Conservation (phyloP, 2,113 vertebrate genomes). For the Deroptyus accipitrinus region DNA sequence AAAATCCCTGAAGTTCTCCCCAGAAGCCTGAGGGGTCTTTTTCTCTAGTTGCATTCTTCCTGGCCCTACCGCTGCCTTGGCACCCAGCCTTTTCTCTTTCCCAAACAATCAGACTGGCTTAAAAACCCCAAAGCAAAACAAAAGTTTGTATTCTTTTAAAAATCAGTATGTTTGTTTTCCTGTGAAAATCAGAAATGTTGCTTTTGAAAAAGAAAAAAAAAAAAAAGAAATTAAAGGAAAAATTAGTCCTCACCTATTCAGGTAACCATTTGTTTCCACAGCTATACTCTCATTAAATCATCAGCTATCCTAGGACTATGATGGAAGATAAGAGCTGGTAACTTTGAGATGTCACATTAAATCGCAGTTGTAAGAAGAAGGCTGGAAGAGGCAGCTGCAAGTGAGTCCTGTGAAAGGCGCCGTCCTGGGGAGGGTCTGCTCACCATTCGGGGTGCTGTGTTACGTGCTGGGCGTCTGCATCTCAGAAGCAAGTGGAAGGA, state of each 20-base stretch:
- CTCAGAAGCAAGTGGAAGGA: neutral
- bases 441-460: accelerated
- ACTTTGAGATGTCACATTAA: neutral
- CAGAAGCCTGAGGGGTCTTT: neutral
- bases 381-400: neutral
- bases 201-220: neutral
- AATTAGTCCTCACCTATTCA: neutral
- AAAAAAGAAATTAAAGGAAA: neutral
- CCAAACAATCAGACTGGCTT: neutral
- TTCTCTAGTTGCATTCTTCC: neutral
- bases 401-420: accelerated
- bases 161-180: neutral
- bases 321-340: neutral
- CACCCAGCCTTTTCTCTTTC: neutral
- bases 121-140: neutral
- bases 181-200: neutral
- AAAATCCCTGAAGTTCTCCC: neutral
- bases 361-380: neutral
- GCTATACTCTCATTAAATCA: neutral
- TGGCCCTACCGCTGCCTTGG: neutral
- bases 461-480: neutral
- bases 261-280: neutral
- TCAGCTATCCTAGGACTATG: neutral
- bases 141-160: neutral
- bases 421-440: neutral